A percentile compares a stretch with the other conserved stretches of the same genome.
Evolutionary conservation across 37 sponge, comb jelly and placozoan genomes (phyloP).

Genomic region (Mnemiopsis leidyi): DNA sequence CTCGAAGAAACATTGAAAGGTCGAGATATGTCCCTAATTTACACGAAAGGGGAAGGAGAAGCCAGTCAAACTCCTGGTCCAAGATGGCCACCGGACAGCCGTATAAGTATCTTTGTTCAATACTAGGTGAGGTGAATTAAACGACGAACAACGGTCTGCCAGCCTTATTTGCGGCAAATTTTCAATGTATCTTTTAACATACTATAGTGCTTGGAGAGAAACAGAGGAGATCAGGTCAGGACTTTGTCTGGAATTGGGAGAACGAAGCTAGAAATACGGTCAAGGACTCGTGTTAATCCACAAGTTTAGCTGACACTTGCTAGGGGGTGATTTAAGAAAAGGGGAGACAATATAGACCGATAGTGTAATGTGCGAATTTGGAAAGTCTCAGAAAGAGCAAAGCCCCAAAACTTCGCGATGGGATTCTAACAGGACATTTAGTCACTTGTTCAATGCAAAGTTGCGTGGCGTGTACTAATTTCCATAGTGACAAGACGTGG

Average conservation of each 20-base stretch:
- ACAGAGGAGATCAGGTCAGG: too few relatives aligned
- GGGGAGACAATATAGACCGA: background rate
- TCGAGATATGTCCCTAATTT: background rate
- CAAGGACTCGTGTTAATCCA: too few relatives aligned
- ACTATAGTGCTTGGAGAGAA: background rate
- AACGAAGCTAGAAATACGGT: background rate
- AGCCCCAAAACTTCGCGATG: background rate
- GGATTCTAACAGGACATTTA: background rate
- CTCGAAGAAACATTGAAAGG: too few relatives aligned
- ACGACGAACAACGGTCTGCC: background rate
- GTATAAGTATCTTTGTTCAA: background rate
- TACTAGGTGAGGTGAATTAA: background rate
- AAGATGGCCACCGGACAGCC: background rate
- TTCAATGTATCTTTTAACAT: background rate
- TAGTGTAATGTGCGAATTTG: background rate
- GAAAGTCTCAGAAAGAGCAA: background rate
- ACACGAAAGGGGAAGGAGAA: background rate
- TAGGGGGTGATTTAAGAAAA: background rate
- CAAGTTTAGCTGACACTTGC: too few relatives aligned
- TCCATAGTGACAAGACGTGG: too few relatives aligned
- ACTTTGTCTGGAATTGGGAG: background rate
- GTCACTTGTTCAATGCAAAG: background rate
- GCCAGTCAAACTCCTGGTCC: background rate
- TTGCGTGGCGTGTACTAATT: too few relatives aligned
- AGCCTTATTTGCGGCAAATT: background rate